Evolutionary conservation across 2,113 vertebrate species (phyloP).

Genomic region (Grammomys dolichurus): DNA sequence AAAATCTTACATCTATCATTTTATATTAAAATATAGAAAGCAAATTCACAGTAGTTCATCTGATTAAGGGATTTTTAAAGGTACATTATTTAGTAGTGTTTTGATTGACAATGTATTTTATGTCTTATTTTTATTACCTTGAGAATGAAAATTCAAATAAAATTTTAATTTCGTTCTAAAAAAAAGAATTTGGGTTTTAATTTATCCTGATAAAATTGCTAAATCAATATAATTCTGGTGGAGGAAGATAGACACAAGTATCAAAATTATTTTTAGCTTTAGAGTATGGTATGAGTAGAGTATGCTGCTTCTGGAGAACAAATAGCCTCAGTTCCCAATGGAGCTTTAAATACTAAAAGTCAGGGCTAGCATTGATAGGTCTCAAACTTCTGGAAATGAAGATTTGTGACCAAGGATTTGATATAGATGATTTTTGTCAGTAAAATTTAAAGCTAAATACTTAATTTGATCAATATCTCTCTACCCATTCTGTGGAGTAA

Average conservation of each 20-base stretch:
- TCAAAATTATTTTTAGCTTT: conserved; percentile 1
- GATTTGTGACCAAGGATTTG: not conserved
- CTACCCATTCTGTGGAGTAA: not conserved
- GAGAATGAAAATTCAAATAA: not conserved
- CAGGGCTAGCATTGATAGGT: not conserved
- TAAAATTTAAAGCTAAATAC: conserved; percentile 17
- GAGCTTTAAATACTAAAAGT: not conserved
- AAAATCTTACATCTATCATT: not conserved
- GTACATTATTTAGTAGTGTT: not conserved
- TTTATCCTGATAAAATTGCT: not conserved
- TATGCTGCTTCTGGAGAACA: not conserved
- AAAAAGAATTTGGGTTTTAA: not conserved
- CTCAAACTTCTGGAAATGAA: not conserved
- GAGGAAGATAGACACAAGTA: not conserved
- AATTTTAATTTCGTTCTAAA: not conserved
- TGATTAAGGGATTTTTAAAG: not conserved
- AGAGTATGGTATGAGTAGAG: not conserved
- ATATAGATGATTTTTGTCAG: not conserved
- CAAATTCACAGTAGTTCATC: not conserved
- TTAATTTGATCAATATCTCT: not conserved
- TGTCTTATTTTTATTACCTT: not conserved
- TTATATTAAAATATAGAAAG: not conserved
- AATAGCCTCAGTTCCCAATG: not conserved
- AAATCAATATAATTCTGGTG: not conserved
- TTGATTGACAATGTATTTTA: not conserved